A percentile compares a stretch with the other conserved stretches of the same genome.
These are phyloP conservation scores for Conger conger DNA, from an alignment of 2,113 vertebrate genomes.

Conservation along the genomic window DNA sequence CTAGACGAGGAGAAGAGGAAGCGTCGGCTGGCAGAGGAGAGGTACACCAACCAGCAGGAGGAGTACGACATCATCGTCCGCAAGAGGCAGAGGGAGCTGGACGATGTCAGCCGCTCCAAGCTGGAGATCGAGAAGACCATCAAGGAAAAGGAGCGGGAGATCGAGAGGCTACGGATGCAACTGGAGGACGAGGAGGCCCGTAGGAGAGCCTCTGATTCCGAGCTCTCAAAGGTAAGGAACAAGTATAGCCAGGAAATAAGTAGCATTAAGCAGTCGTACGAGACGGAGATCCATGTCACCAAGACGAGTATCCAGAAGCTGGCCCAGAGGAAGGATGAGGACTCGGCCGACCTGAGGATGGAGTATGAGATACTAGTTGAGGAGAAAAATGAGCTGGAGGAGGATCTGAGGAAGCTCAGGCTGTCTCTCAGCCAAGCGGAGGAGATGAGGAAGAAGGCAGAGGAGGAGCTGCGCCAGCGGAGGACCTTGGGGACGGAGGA, in stretches of 20 bases:
- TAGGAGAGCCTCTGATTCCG: slow-evolving; percentile 84
- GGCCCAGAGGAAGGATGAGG: slow-evolving; percentile 82
- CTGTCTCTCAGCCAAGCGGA: slow-evolving; percentile 75
- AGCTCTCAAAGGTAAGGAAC: slow-evolving; percentile 94
- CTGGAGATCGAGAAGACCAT: slow-evolving; percentile 88
- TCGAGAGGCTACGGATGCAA: slow-evolving; percentile 86
- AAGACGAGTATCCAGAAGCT: slow-evolving; percentile 88
- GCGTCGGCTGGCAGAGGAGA: slow-evolving; percentile 85
- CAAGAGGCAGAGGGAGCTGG: slow-evolving; percentile 87
- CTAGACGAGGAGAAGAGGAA: slow-evolving; percentile 92
- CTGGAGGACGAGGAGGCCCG: slow-evolving; percentile 84
- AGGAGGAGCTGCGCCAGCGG: slow-evolving; percentile 81
- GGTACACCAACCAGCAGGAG: slow-evolving; percentile 86
- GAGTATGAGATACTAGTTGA: slow-evolving; percentile 75
- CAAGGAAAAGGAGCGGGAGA: slow-evolving; percentile 96
- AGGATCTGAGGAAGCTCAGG: slow-evolving; percentile 85
- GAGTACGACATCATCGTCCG: slow-evolving; percentile 86
- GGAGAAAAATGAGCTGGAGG: slow-evolving; percentile 83
- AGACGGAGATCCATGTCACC: slow-evolving; percentile 90
- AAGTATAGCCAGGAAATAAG: slow-evolving; percentile 88
- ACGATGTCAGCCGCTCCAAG: slow-evolving; percentile 84
- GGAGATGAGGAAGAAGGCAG: slow-evolving; percentile 75
- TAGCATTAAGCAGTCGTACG: slow-evolving; percentile 88
- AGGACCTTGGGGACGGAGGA: slow-evolving; percentile 78
- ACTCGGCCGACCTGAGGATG: slow-evolving; percentile 70